Evolutionary conservation across 2,888 invertebrate genomes (phyloP).

Genomic region (Drosophila mercatorum): DNA sequence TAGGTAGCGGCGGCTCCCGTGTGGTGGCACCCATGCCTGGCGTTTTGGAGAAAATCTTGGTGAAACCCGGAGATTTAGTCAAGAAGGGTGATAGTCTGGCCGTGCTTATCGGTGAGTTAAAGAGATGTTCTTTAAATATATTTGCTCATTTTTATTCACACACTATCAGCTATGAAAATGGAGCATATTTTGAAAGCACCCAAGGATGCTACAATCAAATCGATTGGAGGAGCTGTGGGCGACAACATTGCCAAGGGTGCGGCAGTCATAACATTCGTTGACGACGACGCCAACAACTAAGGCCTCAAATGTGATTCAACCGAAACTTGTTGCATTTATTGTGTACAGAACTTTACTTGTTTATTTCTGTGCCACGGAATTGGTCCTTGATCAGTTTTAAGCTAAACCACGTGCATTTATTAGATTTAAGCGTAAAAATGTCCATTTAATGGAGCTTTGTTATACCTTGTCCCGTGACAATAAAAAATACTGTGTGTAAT

Average conservation of each 20-base stretch:
- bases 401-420: conserved; percentile 69
- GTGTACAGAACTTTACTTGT: conserved; percentile 38
- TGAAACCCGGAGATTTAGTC: conserved; percentile 92
- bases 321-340: conserved; percentile 76
- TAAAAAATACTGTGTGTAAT: conserved; percentile 45
- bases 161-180: conserved; percentile 97
- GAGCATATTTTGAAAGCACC: conserved; percentile 97
- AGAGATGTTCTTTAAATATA: background rate
- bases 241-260: conserved; percentile 93
- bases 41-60: conserved; percentile 94
- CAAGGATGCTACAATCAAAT: conserved; percentile 90
- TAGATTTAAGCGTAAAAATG: conserved; percentile 60
- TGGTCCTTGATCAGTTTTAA: conserved; percentile 34
- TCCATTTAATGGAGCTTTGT: conserved; percentile 67
- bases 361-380: conserved; percentile 19
- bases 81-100: conserved; percentile 95
- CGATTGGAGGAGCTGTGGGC: conserved; percentile 90
- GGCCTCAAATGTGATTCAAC: conserved; percentile 28
- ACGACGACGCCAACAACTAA: conserved; percentile 50
- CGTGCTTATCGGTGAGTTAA: conserved; percentile 89
- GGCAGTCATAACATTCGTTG: conserved; percentile 87
- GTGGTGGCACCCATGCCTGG: conserved; percentile 98
- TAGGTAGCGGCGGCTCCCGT: conserved; percentile 85
- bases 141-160: background rate
- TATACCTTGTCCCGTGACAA: conserved; percentile 40